Base-by-base conservation (phyloP, 2,888 invertebrate genomes). In the Ormyrus pomaceus region DNA sequence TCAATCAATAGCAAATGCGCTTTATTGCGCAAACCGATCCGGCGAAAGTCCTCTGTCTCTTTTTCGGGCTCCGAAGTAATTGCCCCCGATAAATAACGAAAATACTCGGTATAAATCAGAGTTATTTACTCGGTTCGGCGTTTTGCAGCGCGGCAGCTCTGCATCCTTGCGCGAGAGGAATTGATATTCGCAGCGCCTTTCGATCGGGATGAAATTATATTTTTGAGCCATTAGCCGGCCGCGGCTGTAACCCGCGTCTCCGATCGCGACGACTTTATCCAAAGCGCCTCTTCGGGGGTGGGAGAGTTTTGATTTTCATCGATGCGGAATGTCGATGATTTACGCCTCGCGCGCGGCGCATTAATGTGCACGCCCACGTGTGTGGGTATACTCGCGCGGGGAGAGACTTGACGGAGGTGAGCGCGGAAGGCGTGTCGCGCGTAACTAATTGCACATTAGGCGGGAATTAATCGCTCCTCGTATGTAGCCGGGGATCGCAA, bases 381-480 rank as follows among this genome's bases (percentile, higher is more conserved):
- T 5, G 45, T 45, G 59, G 19, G 19, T 19, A 19, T 34, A 34
- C 45, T 4, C 53, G 2, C 55, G 6, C 46, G n/a, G 56, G 8
- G 45, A 46, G 5, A 48, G 5, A 48, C 45, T n/a, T 56, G 56
- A 58, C n/a, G 58, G 6, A 34, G 34, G 34, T 11, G 11, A 6
- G 10, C 48, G 34, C 13, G n/a, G n/a, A 53, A 62, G 68, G 72
- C 69, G 68, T 58, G 69, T 80, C 76, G 71, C 66, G 46, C 77
- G 73, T 77, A 74, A 81, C 78, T 81, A 78, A 81, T 81, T 81
- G 78, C 77, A 78, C 81, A 81, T 78, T 77, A 81, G 81, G 65
- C 78, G 77, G 74, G 78, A 81, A 81, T 81, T 81, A 81, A 81
- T 81, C 78, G 81, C 50, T 66, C 65, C 65, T 51, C 64, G 61